phyloP scores from a whole-genome alignment of 1,140 invertebrate species.

The Magallana ariakensis region DNA sequence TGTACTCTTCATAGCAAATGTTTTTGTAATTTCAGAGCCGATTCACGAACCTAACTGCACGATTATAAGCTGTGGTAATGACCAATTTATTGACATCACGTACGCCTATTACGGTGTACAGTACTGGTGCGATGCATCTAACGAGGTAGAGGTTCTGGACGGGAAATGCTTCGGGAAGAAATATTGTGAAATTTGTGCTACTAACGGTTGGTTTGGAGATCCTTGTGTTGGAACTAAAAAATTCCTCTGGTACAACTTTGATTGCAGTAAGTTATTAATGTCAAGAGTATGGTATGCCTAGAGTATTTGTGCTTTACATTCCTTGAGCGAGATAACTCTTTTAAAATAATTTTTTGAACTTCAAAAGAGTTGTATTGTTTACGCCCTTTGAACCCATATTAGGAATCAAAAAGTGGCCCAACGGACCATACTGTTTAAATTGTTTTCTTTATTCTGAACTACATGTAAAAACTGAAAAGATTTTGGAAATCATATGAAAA shows the following conservation, averaged over 20 bases:
- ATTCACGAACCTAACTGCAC: background rate
- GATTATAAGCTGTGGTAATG: background rate
- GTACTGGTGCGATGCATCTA: conserved; percentile 4
- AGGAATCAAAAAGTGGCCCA: no score
- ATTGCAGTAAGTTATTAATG: conserved; percentile 16
- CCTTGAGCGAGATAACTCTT: no score
- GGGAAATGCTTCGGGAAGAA: background rate
- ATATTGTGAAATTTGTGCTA: background rate
- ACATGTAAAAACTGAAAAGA: no score
- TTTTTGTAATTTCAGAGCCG: background rate
- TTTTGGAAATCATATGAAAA: no score
- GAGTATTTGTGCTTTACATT: no score
- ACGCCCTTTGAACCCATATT: no score
- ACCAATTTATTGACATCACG: background rate
- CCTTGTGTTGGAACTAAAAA: conserved; percentile 19
- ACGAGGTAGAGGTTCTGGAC: background rate
- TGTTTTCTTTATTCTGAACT: no score
- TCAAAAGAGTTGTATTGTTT: no score
- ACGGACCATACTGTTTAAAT: no score
- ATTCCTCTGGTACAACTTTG: conserved; percentile 20
- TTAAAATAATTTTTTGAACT: no score
- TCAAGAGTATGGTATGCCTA: no score
- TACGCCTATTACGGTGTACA: conserved; percentile 3
- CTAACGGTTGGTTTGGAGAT: background rate
- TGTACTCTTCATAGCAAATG: no score